These are phyloP conservation scores for Gandaritis pyraliata DNA, from an alignment of 2,888 invertebrate species.

Conservation along the genomic window DNA sequence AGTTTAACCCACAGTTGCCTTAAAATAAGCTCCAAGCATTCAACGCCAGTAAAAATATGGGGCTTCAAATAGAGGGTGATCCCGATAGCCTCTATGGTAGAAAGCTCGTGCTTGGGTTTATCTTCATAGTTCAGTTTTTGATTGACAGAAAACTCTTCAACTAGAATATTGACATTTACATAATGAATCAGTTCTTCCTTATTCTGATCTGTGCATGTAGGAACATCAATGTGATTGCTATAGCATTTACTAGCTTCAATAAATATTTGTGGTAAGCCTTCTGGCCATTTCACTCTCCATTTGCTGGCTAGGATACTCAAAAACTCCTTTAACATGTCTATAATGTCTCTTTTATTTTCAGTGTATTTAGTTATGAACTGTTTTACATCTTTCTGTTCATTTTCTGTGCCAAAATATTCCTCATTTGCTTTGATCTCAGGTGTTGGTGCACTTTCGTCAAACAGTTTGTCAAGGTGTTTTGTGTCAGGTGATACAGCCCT, in stretches of 20 bases:
- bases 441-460: conserved; percentile 75
- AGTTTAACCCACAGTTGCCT: conserved; percentile 75
- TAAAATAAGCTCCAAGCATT: conserved; percentile 67
- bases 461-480: conserved; percentile 86
- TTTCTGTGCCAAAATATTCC: conserved; percentile 87
- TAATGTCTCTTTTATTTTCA: conserved; percentile 82
- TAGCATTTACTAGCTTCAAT: conserved; percentile 85
- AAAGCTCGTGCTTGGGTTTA: conserved; percentile 62
- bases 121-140: conserved; percentile 62
- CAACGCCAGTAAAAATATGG: conserved; percentile 62
- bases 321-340: conserved; percentile 85
- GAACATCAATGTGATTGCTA: conserved; percentile 73
- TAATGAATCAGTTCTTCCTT: conserved; percentile 66
- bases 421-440: conserved; percentile 49
- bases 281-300: conserved; percentile 88
- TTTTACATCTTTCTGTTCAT: conserved; percentile 86
- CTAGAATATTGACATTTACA: conserved; percentile 67
- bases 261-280: conserved; percentile 83
- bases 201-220: conserved; percentile 67
- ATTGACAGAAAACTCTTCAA: conserved; percentile 73
- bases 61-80: conserved; percentile 67
- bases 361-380: conserved; percentile 85
- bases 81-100: conserved; percentile 69
- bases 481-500: conserved; percentile 86
- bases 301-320: conserved; percentile 83